A percentile compares a stretch with the other conserved stretches of the same genome.
Evolutionary conservation across 1,140 invertebrate species (phyloP).

Genomic region (Zaprionus taronus): DNA sequence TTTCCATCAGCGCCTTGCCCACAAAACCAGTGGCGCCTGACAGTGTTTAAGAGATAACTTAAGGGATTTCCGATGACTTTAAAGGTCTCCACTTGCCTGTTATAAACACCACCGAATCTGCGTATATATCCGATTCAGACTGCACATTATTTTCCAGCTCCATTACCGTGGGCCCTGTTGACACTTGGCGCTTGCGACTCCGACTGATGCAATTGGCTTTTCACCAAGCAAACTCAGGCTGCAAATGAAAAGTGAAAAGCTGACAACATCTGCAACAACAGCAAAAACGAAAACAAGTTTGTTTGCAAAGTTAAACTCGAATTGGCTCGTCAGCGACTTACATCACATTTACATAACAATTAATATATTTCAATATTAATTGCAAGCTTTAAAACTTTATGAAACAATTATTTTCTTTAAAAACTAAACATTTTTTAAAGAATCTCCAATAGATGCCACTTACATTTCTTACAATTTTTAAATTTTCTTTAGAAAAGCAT

Average conservation of each 20-base stretch:
- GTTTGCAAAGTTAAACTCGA: constrained; percentile 28
- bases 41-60: not conserved
- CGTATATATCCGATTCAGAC: constrained; percentile 58
- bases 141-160: constrained; percentile 25
- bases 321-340: constrained; percentile 19
- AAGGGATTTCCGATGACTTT: not conserved
- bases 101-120: constrained; percentile 76
- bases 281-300: constrained; percentile 68
- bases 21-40: constrained; percentile 85
- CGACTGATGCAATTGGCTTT: constrained; percentile 59
- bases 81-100: constrained; percentile 54
- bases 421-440: not conserved
- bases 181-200: constrained; percentile 46
- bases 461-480: too few relatives aligned
- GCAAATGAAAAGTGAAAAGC: constrained; percentile 63
- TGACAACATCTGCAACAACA: not conserved
- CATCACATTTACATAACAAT: constrained; percentile 8
- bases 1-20: constrained; percentile 90
- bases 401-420: not conserved
- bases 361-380: too few relatives aligned
- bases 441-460: not conserved
- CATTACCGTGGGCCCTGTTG: constrained; percentile 41
- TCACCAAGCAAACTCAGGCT: constrained; percentile 29
- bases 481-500: not conserved
- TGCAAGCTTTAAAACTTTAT: not conserved